Percentiles rank a stretch among this genome's conserved stretches.
These are phyloP conservation scores for Crotalus viridis DNA, from an alignment of 2,113 vertebrate genomes.

Conservation along the genomic window DNA sequence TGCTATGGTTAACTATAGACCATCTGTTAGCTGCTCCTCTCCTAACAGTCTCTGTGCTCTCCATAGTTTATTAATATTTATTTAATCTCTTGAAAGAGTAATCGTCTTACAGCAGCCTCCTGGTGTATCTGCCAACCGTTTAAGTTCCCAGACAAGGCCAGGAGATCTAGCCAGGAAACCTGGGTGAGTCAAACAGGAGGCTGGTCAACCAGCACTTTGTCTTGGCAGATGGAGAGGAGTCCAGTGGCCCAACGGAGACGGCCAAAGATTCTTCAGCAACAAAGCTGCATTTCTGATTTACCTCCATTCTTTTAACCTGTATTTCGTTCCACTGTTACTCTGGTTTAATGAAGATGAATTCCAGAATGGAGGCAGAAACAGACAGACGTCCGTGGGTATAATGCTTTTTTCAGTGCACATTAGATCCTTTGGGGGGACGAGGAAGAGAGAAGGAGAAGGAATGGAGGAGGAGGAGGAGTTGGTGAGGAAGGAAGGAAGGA, in stretches of 20 bases:
- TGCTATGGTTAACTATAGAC: conserved; percentile 38
- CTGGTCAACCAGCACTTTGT: background rate
- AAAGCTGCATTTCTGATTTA: fast-evolving
- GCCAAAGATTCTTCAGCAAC: fast-evolving
- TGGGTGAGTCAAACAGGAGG: fast-evolving
- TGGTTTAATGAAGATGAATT: background rate
- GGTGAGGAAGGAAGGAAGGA: too few species aligned
- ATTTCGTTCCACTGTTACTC: background rate
- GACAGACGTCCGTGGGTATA: background rate
- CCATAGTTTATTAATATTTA: conserved; percentile 54
- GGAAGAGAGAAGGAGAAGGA: too few species aligned
- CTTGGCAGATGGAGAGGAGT: background rate
- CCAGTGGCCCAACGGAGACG: fast-evolving
- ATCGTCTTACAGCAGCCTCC: background rate
- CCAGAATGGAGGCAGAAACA: background rate
- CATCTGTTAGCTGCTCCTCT: conserved; percentile 40
- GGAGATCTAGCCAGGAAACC: background rate
- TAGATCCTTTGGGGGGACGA: background rate
- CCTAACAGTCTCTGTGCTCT: fast-evolving
- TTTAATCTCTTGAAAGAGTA: conserved; percentile 35
- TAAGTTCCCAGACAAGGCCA: background rate
- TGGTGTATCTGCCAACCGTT: background rate
- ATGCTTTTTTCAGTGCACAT: background rate
- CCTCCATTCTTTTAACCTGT: background rate
- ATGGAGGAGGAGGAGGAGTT: too few species aligned